Base-by-base conservation (phyloP, 2,797 vertebrate species). In the Scyliorhinus canicula region DNA sequence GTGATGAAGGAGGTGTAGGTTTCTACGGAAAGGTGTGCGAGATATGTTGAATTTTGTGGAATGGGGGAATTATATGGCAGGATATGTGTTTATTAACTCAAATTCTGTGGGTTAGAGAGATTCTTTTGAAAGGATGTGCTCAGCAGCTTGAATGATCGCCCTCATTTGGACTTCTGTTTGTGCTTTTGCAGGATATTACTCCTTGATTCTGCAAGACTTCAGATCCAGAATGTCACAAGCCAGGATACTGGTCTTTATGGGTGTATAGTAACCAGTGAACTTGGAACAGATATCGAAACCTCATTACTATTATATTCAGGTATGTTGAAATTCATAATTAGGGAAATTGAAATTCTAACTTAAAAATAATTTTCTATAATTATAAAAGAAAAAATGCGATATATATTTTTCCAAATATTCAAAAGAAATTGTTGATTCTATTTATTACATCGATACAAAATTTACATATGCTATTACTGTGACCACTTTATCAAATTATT, bases 201-300 rank as follows among this genome's bases (percentile, higher is more conserved):
- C 97, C 97, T 98, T 95, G 96, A 95, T 26, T 1, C 77, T 47
- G 97, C 97, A 95, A 96, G 96, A 79, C 95, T 98, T 57, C 97
- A 97, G 95, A 98, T 99, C 95, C 95, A 55, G 93, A 97, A 96
- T 95, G 98, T 98, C 35, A 95, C 96, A 52, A 95, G 44, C 19
- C 97, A 96, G 93, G 98, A 99, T 0, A 96, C 96, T 95, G 98
- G 98, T 28, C n/a, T 96, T 44, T 99, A 99, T 77, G 96, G 96
- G 57, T 99, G 98, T 96, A 96, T 97, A 0, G 97, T 97, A 67
- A 96, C 96, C 63, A 98, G 97, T 94, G 95, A 95, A 6, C 96
- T 97, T 0, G 98, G 98, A 1, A 98, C 98, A 0, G 98, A 98
- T 93, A 96, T 95, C 19, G 98, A 97, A 96, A 97, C 96, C 0